Evolutionary conservation across 2,113 vertebrate species (phyloP), one percentile per base, ranked within the genome.

Genomic region (Motacilla tschutschensis): DNA sequence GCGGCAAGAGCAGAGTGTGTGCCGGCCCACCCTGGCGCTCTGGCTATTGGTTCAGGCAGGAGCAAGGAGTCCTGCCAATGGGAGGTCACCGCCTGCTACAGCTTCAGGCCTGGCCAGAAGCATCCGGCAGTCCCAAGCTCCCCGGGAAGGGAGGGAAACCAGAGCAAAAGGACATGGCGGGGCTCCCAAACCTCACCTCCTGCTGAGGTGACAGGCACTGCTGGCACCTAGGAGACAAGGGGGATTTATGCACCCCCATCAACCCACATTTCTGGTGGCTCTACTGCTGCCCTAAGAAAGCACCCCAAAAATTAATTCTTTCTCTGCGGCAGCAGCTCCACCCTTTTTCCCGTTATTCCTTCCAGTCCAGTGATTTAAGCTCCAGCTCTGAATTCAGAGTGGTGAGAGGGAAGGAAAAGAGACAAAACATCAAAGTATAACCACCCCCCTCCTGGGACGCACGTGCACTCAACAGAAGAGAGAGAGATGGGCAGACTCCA

Each of bases 311-410:
- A 33, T 24, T 13, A 89, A 80, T 85, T 78, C 26, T 43, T 93
- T 95, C 77, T 62, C 58, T 0, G 1, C 40, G 18, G 79, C 54
- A 79, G 62, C 82, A 85, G 60, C 88, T 91, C 90, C 84, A 90
- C 93, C 88, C 92, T 92, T 91, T 70, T 79, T 35, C 83, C 90
- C 79, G 9, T 85, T 93, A 91, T 82, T 67, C 79, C 79, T 91
- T 94, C 86, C 92, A 94, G 89, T 86, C 69, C 4, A 0, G 75
- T 79, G 88, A 94, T 57, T 92, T 93, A 85, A 93, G 67, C 64
- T 88, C 78, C 40, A n/a, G 63, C 79, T 79, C 74, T 5, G 8
- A 90, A 84, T 66, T 84, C 88, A 88, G 83, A 93, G 88, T 47
- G 35, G 82, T 2, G 2, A 79, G 69, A 89, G 80, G 87, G 79